Evolutionary conservation across 2,113 vertebrate species (phyloP), one percentile per base, ranked within the genome.

Genomic region (Megaceryle torquata): DNA sequence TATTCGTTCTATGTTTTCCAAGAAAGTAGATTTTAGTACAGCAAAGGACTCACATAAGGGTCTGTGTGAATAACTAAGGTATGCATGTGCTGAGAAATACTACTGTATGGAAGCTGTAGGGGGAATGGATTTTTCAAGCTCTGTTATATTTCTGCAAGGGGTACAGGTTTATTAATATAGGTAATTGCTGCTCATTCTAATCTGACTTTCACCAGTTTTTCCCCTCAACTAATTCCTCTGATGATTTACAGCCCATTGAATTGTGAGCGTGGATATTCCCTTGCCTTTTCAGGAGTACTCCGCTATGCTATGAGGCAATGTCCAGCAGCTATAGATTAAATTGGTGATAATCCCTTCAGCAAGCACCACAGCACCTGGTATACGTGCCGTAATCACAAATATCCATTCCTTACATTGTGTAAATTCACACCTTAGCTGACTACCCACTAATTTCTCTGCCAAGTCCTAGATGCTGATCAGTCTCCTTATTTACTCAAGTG

Each of bases 11-110:
- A n/a, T 28, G 10, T 85, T 93, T 93, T 87, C 67, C 43, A 82
- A 89, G 88, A 94, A 96, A 85, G 81, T 57, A 85, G 81, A 85
- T 91, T 94, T 91, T 79, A 91, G 78, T 18, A 20, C 77, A 85
- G 91, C 81, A 80, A 68, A 91, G 81, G 77, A 84, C 69, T 79
- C 25, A 2, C n/a, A 1, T 2, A 59, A 65, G 59, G 91, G 74
- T 65, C 54, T 77, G 67, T 74, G 53, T 64, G 74, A 79, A 65
- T 51, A 85, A 86, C 74, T 48, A 39, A 54, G 67, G 88, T 76
- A 79, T 1, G 43, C 10, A 0, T 31, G 35, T 8, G 5, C 57
- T 2, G n/a, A 86, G 80, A 93, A 86, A 92, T 4, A 21, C 26
- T 31, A 22, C 46, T 17, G 39, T 22, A 65, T 9, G 2, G 26